Evolutionary conservation across 2,113 vertebrate genomes (phyloP).

Genomic region (Chrysemys picta): DNA sequence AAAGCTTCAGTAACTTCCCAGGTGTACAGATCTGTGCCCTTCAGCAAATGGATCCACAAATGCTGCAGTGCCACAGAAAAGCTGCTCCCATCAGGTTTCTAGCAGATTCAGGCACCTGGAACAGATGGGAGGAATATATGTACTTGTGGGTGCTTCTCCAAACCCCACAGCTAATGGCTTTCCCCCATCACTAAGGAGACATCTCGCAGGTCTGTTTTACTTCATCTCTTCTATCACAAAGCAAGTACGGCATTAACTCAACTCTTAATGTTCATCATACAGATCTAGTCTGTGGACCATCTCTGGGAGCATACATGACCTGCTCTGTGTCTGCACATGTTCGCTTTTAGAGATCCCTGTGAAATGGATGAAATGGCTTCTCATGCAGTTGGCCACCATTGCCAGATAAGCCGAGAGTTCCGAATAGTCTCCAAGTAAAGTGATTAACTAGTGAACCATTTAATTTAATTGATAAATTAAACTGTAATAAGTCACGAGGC

Average conservation of each 20-base stretch:
- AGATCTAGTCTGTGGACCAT: not conserved
- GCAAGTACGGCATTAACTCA: not conserved
- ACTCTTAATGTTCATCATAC: not conserved
- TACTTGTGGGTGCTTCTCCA: not conserved
- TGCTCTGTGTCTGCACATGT: not conserved
- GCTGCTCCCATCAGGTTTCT: not conserved
- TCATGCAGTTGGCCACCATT: accelerated
- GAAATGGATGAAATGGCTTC: not conserved
- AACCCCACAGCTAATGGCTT: not conserved
- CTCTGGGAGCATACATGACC: accelerated
- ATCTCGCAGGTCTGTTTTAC: not conserved
- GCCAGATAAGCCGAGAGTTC: not conserved
- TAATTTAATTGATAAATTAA: not conserved
- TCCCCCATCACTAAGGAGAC: not conserved
- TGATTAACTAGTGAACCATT: not conserved
- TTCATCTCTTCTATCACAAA: accelerated
- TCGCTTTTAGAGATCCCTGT: not conserved
- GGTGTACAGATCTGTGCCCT: not conserved
- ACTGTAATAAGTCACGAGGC: not conserved
- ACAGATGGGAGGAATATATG: not conserved
- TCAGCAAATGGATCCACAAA: not conserved
- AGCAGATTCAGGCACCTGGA: not conserved
- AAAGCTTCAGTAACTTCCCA: not conserved
- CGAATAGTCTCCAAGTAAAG: not conserved
- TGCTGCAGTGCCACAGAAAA: not conserved